Percentiles rank a stretch among this genome's conserved stretches.
Evolutionary conservation across 2,113 vertebrate species (phyloP).

Genomic region (Aspidoscelis tigris): DNA sequence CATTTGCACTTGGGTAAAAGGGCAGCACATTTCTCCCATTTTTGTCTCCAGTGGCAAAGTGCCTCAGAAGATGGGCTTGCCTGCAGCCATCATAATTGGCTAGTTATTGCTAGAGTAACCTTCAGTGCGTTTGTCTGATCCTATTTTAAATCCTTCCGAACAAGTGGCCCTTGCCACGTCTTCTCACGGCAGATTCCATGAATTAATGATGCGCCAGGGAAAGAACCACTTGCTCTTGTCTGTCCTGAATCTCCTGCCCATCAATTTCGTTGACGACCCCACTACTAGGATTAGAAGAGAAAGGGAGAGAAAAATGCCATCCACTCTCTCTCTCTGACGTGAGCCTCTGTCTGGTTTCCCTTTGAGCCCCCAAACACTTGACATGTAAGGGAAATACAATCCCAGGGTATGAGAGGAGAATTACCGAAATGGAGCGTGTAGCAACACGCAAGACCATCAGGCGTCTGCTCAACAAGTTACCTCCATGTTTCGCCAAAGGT

Average conservation of each 20-base stretch:
- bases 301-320: not conserved
- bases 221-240: slow-evolving; percentile 21
- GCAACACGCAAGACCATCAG: no score
- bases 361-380: not conserved
- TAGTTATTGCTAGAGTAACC: not conserved
- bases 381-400: no score
- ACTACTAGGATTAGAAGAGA: not conserved
- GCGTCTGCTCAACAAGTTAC: no score
- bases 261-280: slow-evolving; percentile 21
- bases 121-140: not conserved
- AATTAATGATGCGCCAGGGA: slow-evolving; percentile 24
- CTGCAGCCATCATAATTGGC: not conserved
- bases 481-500: no score
- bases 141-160: not conserved
- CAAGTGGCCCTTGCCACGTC: not conserved
- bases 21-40: not conserved
- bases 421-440: no score
- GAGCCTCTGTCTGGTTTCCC: not conserved
- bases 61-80: not conserved
- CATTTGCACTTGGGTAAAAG: not conserved
- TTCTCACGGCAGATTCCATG: slow-evolving; percentile 17
- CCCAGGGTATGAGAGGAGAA: no score
- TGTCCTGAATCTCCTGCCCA: not conserved
- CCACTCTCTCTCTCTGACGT: not conserved
- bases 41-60: not conserved